A percentile compares a stretch with the other conserved stretches of the same genome.
These are phyloP conservation scores for Halesus radiatus DNA, from an alignment of 1,140 invertebrate genomes.

Conservation along the genomic window DNA sequence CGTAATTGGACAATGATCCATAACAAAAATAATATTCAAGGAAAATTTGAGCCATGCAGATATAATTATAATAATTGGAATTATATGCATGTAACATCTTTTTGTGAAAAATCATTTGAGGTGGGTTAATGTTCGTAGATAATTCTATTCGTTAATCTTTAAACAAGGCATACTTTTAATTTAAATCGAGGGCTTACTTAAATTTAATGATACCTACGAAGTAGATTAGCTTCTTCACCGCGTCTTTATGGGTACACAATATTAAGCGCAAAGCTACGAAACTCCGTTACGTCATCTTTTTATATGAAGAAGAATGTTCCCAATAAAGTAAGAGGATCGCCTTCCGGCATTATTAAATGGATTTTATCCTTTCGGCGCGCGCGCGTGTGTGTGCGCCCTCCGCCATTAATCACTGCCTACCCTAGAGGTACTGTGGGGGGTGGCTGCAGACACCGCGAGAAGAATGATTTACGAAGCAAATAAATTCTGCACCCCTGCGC, in stretches of 20 bases:
- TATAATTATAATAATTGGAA: no score
- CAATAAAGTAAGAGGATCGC: conserved; percentile 16
- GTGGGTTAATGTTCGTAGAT: no score
- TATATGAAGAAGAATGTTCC: conserved; percentile 58
- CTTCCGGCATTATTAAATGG: conserved; percentile 37
- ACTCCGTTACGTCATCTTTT: background rate
- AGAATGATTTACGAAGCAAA: conserved; percentile 54
- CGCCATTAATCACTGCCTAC: conserved; percentile 36
- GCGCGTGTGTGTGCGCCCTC: conserved; percentile 3
- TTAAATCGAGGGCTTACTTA: no score
- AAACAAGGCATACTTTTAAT: no score
- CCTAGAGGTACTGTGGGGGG: background rate
- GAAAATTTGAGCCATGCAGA: no score
- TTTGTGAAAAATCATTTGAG: no score
- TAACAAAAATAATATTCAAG: no score
- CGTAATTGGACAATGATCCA: no score
- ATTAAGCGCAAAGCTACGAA: background rate
- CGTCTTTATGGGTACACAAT: background rate
- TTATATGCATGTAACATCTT: no score
- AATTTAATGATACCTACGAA: no score
- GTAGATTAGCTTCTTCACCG: background rate
- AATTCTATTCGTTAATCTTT: no score
- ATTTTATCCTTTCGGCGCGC: conserved; percentile 20
- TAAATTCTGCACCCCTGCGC: conserved; percentile 46
- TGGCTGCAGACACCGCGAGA: conserved; percentile 24